Evolutionary conservation across 2,113 vertebrate species (phyloP), one percentile per base, ranked within the genome.

Genomic region (Nerophis ophidion): DNA sequence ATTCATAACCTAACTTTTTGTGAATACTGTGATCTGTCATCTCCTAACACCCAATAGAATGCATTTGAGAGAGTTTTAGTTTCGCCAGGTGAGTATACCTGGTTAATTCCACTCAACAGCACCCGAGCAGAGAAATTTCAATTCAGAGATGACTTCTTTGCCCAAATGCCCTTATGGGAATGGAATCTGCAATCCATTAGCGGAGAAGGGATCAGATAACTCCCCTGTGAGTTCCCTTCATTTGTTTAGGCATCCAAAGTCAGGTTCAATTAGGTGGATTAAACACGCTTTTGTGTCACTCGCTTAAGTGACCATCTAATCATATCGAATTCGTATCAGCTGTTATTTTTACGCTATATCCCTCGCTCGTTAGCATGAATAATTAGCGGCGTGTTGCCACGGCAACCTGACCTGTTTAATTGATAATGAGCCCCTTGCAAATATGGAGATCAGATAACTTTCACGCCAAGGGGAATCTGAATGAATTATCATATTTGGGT

Each of bases 61-160:
- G 38, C 38, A 40, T 40, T 11, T 2, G 40, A 11, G 4, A 42
- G 40, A 35, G 48, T 11, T 10, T 19, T 57, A 54, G 75, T 72
- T 81, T 61, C 76, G 81, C 81, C 86, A 83, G 85, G 80, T 76
- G 79, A 79, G 57, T 58, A 61, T 58, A 61, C 71, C 79, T 86
- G 86, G 84, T 86, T 51, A 74, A 70, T 62, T 74, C 83, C 38
- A 85, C 87, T 87, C 83, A 87, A 71, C 50, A 70, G 80, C 82
- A 81, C 81, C 84, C 88, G 84, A 84, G 81, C 67, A 71, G 68
- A 81, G 87, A 89, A 87, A 91, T 77, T 68, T 86, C 81, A 84
- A 87, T 90, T 72, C 80, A 71, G 75, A 90, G 88, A 91, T 91
- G 86, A 90, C 82, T 77, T 88, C 88, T 90, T 91, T 90, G 80